These are phyloP conservation scores for Anisognathus igniventris DNA, from an alignment of 2,797 vertebrate species.

Conservation along the genomic window DNA sequence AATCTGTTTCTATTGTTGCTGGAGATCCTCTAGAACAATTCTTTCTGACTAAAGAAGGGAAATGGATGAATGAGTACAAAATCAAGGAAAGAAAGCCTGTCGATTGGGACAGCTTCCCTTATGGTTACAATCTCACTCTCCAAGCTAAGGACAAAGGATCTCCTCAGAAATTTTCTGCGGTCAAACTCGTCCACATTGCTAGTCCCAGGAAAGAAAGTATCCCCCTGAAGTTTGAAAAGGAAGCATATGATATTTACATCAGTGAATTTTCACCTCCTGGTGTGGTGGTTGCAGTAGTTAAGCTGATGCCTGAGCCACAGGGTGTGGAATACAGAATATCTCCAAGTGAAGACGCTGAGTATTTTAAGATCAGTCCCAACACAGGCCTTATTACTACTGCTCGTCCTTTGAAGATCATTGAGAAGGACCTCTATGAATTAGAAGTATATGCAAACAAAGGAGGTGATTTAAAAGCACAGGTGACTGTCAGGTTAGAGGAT, in stretches of 20 bases:
- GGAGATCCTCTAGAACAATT: slow-evolving; percentile 87
- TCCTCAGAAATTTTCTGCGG: slow-evolving; percentile 86
- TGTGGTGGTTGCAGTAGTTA: slow-evolving; percentile 82
- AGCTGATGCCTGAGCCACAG: slow-evolving; percentile 81
- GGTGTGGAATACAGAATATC: slow-evolving; percentile 86
- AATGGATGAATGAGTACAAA: slow-evolving; percentile 83
- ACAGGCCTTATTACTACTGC: slow-evolving; percentile 90
- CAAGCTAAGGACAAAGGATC: slow-evolving; percentile 92
- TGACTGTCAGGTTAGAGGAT: slow-evolving; percentile 84
- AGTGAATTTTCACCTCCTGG: slow-evolving; percentile 94
- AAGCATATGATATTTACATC: slow-evolving; percentile 82
- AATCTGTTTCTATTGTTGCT: slow-evolving; percentile 86
- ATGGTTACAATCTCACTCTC: slow-evolving; percentile 89
- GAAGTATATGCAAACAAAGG: slow-evolving; percentile 80
- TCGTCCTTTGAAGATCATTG: slow-evolving; percentile 79
- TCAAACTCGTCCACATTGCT: slow-evolving; percentile 80
- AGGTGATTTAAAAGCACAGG: slow-evolving; percentile 79
- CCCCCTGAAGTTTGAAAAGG: slow-evolving; percentile 83
- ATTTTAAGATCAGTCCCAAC: slow-evolving; percentile 86
- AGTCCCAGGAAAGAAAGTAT: slow-evolving; percentile 72
- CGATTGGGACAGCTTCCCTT: slow-evolving; percentile 83
- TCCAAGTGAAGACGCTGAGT: slow-evolving; percentile 79
- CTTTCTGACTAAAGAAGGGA: slow-evolving; percentile 80
- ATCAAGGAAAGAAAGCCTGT: slow-evolving; percentile 83
- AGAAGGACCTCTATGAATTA: slow-evolving; percentile 83